Evolutionary conservation across 2,797 vertebrate genomes (phyloP).

Genomic region (Enteromius treurensis): DNA sequence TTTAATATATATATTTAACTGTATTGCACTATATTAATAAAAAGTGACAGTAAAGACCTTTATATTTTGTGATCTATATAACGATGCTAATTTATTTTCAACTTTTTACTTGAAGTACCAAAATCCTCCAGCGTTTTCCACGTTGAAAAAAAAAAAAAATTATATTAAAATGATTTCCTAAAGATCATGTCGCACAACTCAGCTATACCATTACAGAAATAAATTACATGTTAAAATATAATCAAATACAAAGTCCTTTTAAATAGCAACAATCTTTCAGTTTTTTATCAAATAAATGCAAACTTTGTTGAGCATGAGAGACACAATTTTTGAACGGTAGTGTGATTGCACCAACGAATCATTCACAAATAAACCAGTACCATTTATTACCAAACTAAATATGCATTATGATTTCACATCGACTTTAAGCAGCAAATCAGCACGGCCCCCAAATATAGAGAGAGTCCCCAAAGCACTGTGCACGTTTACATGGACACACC

Average conservation of each 20-base stretch:
- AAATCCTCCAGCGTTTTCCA: background rate
- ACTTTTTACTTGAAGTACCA: background rate
- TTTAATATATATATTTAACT: background rate
- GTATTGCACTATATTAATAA: background rate
- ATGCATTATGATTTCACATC: background rate
- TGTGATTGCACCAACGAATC: background rate
- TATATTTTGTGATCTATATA: background rate
- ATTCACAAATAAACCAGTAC: background rate
- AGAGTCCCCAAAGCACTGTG: slow-evolving; percentile 32
- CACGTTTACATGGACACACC: slow-evolving; percentile 36
- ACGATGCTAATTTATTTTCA: background rate
- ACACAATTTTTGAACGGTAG: background rate
- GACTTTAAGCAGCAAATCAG: slow-evolving; percentile 3
- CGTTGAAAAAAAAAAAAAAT: background rate
- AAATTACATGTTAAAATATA: background rate
- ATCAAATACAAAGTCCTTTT: background rate
- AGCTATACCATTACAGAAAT: background rate
- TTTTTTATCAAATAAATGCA: slow-evolving; percentile 7
- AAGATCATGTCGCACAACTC: background rate
- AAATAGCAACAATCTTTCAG: background rate
- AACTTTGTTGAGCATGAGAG: background rate
- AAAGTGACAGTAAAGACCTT: background rate
- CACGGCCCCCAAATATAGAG: background rate
- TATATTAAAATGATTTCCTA: background rate
- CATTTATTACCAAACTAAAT: background rate